Base-by-base conservation (phyloP, 2,888 invertebrate genomes). In the Sericinus montela region DNA sequence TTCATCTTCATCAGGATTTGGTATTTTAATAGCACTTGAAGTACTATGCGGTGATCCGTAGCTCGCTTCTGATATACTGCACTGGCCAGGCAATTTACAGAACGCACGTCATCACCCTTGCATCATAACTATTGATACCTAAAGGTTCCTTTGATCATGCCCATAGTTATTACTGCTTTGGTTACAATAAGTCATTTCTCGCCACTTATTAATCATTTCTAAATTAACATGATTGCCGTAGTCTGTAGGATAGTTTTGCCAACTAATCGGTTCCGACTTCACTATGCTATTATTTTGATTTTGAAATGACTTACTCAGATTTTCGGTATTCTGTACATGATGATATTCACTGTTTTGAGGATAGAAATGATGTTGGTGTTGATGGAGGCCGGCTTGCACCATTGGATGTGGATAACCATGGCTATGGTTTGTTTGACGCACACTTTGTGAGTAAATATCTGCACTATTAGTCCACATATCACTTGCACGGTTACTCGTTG, bases 391-490 rank as follows among this genome's bases (percentile, higher is more conserved):
- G 6, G 69, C 51, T 2, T 69, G 56, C 61, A 63, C 64, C 13
- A 62, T 58, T 35, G 76, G 68, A 45, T 76, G 75, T 55, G 78
- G 78, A 60, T 74, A 76, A 47, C 75, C 71, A 36, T 62, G 69
- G 49, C 68, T 69, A 45, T 72, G 70, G 60, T 75, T 78, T n/a
- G 63, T 35, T 59, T 75, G 73, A 54, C 51, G 67, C 13, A 58
- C 74, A 80, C 72, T 79, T 67, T 75, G 75, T 63, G 62, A 58
- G 59, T 75, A 80, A 54, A 75, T 66, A 55, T 80, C 76, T 40
- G 56, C 65, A 75, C 72, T 62, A 63, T 76, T 77, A 63, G 78
- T 80, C 83, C 86, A 86, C 80, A 83, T 82, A 66, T 82, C 83
- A 80, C 77, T 79, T 1, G 75, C 67, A 69, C 79, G 79, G 59